These are phyloP conservation scores for Dicrostonyx torquatus DNA, from an alignment of 2,797 vertebrate genomes.

Conservation along the genomic window DNA sequence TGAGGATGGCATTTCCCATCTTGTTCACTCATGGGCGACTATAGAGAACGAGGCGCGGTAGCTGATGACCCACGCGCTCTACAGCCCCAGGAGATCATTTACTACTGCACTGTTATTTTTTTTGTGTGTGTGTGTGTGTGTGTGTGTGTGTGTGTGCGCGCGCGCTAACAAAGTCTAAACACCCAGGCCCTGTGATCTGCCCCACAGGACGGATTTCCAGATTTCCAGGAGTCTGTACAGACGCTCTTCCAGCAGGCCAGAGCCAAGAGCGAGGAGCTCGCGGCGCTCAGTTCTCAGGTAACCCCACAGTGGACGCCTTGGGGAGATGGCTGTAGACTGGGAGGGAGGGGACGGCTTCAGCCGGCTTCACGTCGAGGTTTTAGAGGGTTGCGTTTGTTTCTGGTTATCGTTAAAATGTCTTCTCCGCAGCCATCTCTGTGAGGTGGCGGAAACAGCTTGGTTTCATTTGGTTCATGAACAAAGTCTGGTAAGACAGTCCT, in stretches of 20 bases:
- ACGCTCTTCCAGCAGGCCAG: slow-evolving; percentile 95
- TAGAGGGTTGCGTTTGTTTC: slow-evolving; percentile 32
- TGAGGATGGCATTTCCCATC: neutral
- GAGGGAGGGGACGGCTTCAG: neutral
- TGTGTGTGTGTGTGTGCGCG: no score
- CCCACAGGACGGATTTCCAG: slow-evolving; percentile 94
- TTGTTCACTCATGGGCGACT: neutral
- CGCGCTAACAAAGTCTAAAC: neutral
- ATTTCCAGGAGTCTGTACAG: slow-evolving; percentile 96
- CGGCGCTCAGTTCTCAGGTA: slow-evolving; percentile 94
- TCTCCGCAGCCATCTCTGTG: slow-evolving; percentile 28
- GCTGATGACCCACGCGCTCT: neutral
- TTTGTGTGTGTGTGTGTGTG: no score
- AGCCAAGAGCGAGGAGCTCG: slow-evolving; percentile 94
- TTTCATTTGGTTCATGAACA: slow-evolving; percentile 54
- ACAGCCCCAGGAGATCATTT: neutral
- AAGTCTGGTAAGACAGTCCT: neutral
- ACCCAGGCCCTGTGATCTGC: slow-evolving; percentile 67
- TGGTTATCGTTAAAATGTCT: slow-evolving; percentile 31
- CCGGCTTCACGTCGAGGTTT: slow-evolving; percentile 10
- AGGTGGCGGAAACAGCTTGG: neutral
- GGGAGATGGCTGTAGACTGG: neutral
- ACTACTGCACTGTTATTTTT: no score
- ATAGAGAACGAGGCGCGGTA: slow-evolving; percentile 27
- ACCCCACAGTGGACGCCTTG: neutral